Conservation (phyloP, 1,140 invertebrate species). For the Aricia agestis region DNA sequence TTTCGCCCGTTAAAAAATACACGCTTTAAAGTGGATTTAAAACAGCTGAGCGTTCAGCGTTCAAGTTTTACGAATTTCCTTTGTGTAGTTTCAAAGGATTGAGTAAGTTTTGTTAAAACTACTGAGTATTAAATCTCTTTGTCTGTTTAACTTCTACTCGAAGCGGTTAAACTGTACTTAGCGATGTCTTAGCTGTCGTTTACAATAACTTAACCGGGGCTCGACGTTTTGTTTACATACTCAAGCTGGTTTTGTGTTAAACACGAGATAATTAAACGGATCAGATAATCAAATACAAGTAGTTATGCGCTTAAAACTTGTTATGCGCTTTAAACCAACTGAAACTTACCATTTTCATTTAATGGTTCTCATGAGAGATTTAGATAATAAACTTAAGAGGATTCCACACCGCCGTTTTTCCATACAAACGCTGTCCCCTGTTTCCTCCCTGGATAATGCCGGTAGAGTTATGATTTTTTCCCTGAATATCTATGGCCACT, state of each 20-base stretch:
- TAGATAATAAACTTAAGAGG: too few species aligned
- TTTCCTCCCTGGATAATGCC: too few species aligned
- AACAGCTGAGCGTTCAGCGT: neutral
- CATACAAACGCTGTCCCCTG: too few species aligned
- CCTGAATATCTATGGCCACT: too few species aligned
- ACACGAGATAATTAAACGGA: too few species aligned
- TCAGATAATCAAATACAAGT: too few species aligned
- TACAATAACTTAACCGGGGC: neutral
- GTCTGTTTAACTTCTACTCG: neutral
- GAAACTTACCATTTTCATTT: neutral
- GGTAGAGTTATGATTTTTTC: too few species aligned
- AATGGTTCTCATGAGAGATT: too few species aligned
- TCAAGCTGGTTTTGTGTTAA: neutral
- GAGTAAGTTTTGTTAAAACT: constrained; percentile 1
- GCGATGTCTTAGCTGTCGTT: neutral
- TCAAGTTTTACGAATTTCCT: neutral
- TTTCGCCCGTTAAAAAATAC: neutral
- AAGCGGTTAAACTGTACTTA: neutral
- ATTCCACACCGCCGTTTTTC: too few species aligned
- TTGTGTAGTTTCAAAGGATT: constrained; percentile 3
- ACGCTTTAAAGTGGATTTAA: neutral
- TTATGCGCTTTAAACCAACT: neutral
- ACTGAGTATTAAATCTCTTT: constrained; percentile 3
- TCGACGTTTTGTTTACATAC: neutral
- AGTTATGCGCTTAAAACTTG: too few species aligned